phyloP scores from a whole-genome alignment of 64 coral and sea anemone genomes.

The Montipora efflorescens region DNA sequence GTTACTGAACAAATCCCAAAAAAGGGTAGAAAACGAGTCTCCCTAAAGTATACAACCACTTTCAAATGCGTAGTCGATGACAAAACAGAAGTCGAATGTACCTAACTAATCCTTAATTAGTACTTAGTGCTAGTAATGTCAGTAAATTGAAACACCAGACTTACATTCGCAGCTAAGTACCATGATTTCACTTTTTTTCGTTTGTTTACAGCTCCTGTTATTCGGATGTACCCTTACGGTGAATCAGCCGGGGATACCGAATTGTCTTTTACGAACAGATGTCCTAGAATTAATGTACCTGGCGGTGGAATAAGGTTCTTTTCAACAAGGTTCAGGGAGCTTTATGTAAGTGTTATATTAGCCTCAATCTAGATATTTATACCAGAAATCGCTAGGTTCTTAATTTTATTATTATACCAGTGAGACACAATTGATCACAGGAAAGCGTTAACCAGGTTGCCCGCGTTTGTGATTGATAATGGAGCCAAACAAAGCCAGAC shows the following conservation, averaged over 20 bases:
- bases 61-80: no score
- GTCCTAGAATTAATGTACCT: not conserved
- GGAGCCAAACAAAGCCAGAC: no score
- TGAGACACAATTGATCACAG: not conserved
- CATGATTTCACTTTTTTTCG: not conserved
- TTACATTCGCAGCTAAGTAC: no score
- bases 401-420: not conserved
- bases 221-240: conserved; percentile 3
- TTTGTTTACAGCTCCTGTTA: not conserved
- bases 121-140: no score
- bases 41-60: no score
- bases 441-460: no score
- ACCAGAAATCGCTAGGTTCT: not conserved
- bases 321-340: not conserved
- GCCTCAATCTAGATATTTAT: not conserved
- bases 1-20: no score
- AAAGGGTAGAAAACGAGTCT: no score
- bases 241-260: not conserved
- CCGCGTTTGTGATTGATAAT: no score
- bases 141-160: no score
- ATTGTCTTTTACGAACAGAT: not conserved
- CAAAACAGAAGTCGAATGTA: no score
- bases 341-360: not conserved
- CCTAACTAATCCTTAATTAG: no score
- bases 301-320: not conserved